Conservation (phyloP, 2,113 vertebrate species). For the Speoplatyrhinus poulsoni region DNA sequence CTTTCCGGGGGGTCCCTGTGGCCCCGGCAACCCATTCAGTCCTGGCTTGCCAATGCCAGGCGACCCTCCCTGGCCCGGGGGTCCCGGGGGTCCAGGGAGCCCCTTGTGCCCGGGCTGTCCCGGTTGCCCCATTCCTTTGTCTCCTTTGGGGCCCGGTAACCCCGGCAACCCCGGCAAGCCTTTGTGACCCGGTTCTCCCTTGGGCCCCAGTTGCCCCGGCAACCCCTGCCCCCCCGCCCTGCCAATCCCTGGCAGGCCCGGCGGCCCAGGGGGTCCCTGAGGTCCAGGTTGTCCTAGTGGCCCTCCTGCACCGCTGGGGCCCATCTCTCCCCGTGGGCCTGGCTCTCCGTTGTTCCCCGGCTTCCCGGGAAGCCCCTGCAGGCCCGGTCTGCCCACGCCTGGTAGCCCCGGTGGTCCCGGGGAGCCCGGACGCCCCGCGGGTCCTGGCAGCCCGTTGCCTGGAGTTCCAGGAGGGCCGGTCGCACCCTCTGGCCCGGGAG, state of each 20-base stretch:
- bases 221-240: conserved; percentile 87
- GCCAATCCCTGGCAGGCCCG: conserved; percentile 89
- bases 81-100: conserved; percentile 83
- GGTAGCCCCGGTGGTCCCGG: conserved; percentile 85
- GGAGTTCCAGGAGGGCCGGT: conserved; percentile 85
- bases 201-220: conserved; percentile 86
- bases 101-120: conserved; percentile 91
- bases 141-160: conserved; percentile 91
- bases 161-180: conserved; percentile 88
- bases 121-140: conserved; percentile 88
- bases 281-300: conserved; percentile 85
- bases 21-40: conserved; percentile 87
- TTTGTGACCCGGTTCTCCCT: conserved; percentile 92
- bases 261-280: conserved; percentile 86
- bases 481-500: conserved; percentile 78
- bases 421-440: conserved; percentile 81
- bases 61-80: conserved; percentile 85
- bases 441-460: conserved; percentile 82
- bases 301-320: conserved; percentile 84
- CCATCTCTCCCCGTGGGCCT: conserved; percentile 87
- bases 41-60: conserved; percentile 92
- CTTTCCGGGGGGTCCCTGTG: conserved; percentile 84
- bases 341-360: conserved; percentile 85
- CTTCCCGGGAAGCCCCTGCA: conserved; percentile 90
- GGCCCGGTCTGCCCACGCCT: conserved; percentile 90